These are phyloP conservation scores for Hirtodrosophila confusa DNA, from an alignment of 2,888 invertebrate species.

Conservation along the genomic window DNA sequence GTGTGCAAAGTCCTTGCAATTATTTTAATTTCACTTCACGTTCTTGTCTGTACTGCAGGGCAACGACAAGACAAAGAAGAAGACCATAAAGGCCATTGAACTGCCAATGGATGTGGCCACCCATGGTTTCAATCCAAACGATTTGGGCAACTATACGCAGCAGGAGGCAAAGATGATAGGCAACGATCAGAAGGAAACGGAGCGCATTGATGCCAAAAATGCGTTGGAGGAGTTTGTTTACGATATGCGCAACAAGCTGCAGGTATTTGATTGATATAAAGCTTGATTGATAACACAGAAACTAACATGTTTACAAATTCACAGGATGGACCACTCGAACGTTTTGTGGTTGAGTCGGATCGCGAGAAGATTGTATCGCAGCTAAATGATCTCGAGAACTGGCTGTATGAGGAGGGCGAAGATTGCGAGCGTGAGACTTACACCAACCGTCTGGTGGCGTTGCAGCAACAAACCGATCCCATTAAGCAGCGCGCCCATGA, in stretches of 20 bases:
- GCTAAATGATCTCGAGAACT: slow-evolving; percentile 95
- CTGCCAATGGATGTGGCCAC: slow-evolving; percentile 92
- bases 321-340: slow-evolving; percentile 90
- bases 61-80: slow-evolving; percentile 89
- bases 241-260: slow-evolving; percentile 95
- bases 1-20: background rate
- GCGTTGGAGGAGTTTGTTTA: slow-evolving; percentile 99
- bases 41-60: slow-evolving; percentile 73
- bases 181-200: slow-evolving; percentile 96
- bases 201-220: slow-evolving; percentile 97
- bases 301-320: background rate
- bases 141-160: slow-evolving; percentile 90
- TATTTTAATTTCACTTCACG: background rate
- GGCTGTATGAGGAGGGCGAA: slow-evolving; percentile 98
- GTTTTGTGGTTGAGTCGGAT: slow-evolving; percentile 90
- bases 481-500: slow-evolving; percentile 93
- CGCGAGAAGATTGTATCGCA: slow-evolving; percentile 87
- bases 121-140: slow-evolving; percentile 89
- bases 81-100: slow-evolving; percentile 91
- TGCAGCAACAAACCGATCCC: slow-evolving; percentile 93
- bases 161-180: slow-evolving; percentile 93
- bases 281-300: background rate
- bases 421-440: slow-evolving; percentile 92
- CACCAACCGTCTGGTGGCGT: slow-evolving; percentile 86
- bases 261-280: slow-evolving; percentile 73